Percentiles rank a stretch among this genome's conserved stretches.
These are phyloP conservation scores for Petrolisthes cinctipes DNA, from an alignment of 2,888 invertebrate species.

Conservation along the genomic window DNA sequence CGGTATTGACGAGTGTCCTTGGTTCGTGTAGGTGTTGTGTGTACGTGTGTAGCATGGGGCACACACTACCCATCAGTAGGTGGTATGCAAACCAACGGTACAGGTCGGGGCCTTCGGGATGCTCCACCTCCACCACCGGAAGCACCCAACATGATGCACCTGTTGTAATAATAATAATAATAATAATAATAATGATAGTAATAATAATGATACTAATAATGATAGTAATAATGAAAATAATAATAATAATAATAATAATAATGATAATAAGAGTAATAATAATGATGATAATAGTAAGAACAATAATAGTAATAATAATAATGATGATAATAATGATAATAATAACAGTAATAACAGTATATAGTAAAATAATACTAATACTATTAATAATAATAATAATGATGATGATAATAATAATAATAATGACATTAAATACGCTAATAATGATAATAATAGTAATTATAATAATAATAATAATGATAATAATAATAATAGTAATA, in stretches of 20 bases:
- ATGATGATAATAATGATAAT: neutral
- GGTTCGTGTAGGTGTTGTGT: slow-evolving; percentile 53
- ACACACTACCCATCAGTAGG: slow-evolving; percentile 49
- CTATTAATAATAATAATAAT: neutral
- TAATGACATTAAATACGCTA: too few species aligned
- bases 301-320: too few species aligned
- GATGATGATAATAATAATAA: too few species aligned
- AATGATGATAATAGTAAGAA: too few species aligned
- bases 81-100: slow-evolving; percentile 57
- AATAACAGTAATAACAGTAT: neutral
- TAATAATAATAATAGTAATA: too few species aligned
- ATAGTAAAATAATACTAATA: too few species aligned
- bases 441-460: too few species aligned
- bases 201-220: neutral
- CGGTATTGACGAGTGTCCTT: slow-evolving; percentile 45
- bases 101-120: slow-evolving; percentile 35
- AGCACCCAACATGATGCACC: slow-evolving; percentile 52
- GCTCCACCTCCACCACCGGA: slow-evolving; percentile 48
- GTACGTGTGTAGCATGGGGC: slow-evolving; percentile 24
- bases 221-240: too few species aligned
- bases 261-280: too few species aligned
- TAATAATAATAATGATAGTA: too few species aligned
- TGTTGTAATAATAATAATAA: neutral
- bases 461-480: neutral
- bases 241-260: too few species aligned